Evolutionary conservation across 2,113 vertebrate genomes (phyloP).

Genomic region (Smithornis capensis): DNA sequence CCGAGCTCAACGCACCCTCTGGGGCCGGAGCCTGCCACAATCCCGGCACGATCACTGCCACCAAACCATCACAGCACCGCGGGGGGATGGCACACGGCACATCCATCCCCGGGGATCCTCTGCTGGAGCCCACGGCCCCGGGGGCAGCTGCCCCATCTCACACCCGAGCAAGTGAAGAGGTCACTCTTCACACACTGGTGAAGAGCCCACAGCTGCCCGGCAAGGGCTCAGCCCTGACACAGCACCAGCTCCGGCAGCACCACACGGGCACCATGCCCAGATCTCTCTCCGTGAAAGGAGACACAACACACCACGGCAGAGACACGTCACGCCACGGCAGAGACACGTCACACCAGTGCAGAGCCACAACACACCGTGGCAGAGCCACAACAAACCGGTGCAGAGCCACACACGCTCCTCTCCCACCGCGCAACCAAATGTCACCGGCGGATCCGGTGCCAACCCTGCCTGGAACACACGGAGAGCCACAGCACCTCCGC

Average conservation of each 20-base stretch:
- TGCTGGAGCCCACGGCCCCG: rapidly evolving
- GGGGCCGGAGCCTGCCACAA: not conserved
- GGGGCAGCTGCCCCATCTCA: not conserved
- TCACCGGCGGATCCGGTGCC: rapidly evolving
- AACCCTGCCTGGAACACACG: not conserved
- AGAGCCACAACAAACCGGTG: rapidly evolving
- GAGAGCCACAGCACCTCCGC: not conserved
- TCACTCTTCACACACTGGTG: too few relatives aligned
- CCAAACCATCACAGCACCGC: rapidly evolving
- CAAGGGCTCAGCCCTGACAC: not conserved
- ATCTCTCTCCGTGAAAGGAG: rapidly evolving
- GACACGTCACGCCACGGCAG: rapidly evolving
- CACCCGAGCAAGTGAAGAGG: rapidly evolving
- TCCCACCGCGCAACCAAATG: rapidly evolving
- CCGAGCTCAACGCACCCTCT: not conserved
- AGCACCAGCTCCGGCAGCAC: not conserved
- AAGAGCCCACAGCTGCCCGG: not conserved
- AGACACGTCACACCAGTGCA: not conserved
- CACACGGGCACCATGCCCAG: rapidly evolving
- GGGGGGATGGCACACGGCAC: rapidly evolving
- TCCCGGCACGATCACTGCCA: rapidly evolving
- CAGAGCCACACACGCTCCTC: not conserved
- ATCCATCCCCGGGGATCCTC: rapidly evolving
- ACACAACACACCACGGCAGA: rapidly evolving
- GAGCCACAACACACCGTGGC: not conserved